Evolutionary conservation across 1,140 invertebrate genomes (phyloP).

Genomic region (Heliothis subflexa): DNA sequence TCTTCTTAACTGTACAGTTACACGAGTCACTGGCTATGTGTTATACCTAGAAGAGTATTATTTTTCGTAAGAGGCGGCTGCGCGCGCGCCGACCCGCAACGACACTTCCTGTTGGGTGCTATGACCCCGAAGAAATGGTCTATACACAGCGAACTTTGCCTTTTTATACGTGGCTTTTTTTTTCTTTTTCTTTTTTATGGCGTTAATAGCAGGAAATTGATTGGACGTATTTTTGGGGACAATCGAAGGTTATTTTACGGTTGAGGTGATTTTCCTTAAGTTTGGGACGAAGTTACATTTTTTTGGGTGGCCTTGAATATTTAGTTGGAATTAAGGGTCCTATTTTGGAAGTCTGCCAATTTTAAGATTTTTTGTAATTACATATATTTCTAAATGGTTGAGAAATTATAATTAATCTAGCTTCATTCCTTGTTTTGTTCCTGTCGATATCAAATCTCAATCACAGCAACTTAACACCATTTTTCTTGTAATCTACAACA

Average conservation of each 20-base stretch:
- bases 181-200: conserved; percentile 73
- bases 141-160: conserved; percentile 67
- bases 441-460: background rate
- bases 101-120: conserved; percentile 80
- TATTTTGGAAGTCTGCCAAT: too few species aligned
- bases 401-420: background rate
- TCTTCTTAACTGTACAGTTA: conserved; percentile 60
- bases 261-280: conserved; percentile 26
- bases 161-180: conserved; percentile 58
- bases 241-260: conserved; percentile 74
- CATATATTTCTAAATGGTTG: too few species aligned
- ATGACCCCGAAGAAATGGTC: conserved; percentile 82
- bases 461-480: background rate
- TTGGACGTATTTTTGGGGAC: conserved; percentile 64
- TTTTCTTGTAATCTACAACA: conserved; percentile 8
- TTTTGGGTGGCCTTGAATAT: background rate
- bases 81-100: conserved; percentile 79
- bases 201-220: conserved; percentile 77
- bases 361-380: too few species aligned
- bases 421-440: background rate
- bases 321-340: too few species aligned
- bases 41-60: conserved; percentile 80
- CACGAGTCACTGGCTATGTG: conserved; percentile 67
- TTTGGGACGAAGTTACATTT: conserved; percentile 2
- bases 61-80: conserved; percentile 77